Base-by-base conservation (phyloP, 2,888 invertebrate species). In the Pegoplata infirma region DNA sequence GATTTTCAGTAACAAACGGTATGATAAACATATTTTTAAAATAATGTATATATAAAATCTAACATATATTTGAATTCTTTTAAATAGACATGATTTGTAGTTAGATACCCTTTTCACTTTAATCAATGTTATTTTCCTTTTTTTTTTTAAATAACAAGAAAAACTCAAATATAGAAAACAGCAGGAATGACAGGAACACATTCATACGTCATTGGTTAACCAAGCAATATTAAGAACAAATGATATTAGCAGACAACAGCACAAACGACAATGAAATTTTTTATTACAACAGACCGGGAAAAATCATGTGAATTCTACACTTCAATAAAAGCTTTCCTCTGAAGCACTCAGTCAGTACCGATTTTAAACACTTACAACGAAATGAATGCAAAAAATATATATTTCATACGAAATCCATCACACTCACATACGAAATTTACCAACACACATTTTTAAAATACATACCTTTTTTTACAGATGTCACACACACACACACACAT, bases 311-410 rank as follows among this genome's bases (percentile, higher is more conserved):
- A 46, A 32, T 40, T 49, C 49, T 49, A 36, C 47, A 14, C 17
- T 21, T 19, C 49, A 75, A 68, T 47, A 47, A 68, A 77, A 72
- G 51, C 36, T 63, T 55, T 67, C 32, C 28, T 36, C 25, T 46
- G 36, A 69, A 2, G n/a, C 36, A n/a, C 36, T 4, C n/a, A n/a
- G n/a, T n/a, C n/a, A n/a, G n/a, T n/a, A 40, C 36, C 3, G n/a
- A n/a, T n/a, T n/a, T n/a, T n/a, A n/a, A n/a, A n/a, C n/a, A 40
- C 36, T n/a, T n/a, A 40, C 36, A 40, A 2, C 7, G 44, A 47
- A 36, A 16, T 21, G 56, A 40, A 14, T 64, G 53, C 58, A 69
- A 74, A 59, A 74, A 73, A 78, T 74, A 73, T 56, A 51, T n/a
- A 63, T 63, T 63, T 17, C 16, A 32, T 32, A 21, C 12, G 7